Evolutionary conservation across 2,797 vertebrate species (phyloP), one percentile per base, ranked within the genome.

Genomic region (Acrossocheilus fasciatus): DNA sequence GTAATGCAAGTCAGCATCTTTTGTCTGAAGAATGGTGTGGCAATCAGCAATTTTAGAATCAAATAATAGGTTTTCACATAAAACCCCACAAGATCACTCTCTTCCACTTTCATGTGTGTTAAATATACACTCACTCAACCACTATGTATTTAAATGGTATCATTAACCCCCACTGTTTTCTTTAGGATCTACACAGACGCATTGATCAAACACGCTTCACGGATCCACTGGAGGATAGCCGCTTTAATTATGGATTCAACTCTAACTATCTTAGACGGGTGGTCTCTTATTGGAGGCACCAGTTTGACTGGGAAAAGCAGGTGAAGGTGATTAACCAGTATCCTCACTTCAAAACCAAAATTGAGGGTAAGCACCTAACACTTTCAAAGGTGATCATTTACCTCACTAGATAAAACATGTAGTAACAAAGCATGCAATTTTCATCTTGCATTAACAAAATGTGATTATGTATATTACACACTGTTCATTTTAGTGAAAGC

Each of bases 241-340:
- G 91, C 70, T 98, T 98, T 90, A 94, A 97, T 9, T 98, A 98
- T 0, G 97, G 97, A 57, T 97, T 98, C 90, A 97, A 96, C 84
- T 95, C 95, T n/a, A 90, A 64, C 75, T 93, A 96, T 87, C 94
- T 98, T n/a, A 93, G 11, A 91, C 95, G 88, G 87, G 95, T 98
- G 82, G 92, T 96, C 88, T 93, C 94, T 74, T 97, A 98, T 69
- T 98, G 97, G 97, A 96, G 95, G 91, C 92, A 97, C 6, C 75
- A 95, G 83, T 98, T 96, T 79, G 95, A 98, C 91, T 98, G 97
- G 97, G 93, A 78, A 72, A 96, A 96, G 87, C 97, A 97, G 90
- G 96, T 97, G 89, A 92, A 94, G 23, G 47, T 93, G 81, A 93
- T 98, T 14, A 98, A 98, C 92, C 95, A 95, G 88, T 97, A 96